phyloP scores from a whole-genome alignment of 2,888 invertebrate genomes.

The Folsomia candida region DNA sequence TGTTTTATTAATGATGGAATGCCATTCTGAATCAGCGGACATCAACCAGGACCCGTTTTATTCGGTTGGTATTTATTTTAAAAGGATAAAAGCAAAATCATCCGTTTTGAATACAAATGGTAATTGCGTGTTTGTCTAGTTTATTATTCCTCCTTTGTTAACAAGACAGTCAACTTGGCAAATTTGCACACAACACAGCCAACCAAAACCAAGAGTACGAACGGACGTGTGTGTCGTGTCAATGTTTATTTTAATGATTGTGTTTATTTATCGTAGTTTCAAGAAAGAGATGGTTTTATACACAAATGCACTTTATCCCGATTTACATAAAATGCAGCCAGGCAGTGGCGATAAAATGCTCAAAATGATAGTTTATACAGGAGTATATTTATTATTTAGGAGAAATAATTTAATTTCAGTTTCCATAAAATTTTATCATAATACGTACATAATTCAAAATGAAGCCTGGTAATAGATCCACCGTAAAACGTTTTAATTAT shows the following conservation, averaged over 20 bases:
- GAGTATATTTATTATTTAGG: no score
- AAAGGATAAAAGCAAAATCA: background rate
- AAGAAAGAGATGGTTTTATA: background rate
- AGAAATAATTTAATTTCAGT: no score
- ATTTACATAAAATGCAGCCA: no score
- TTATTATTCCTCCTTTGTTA: background rate
- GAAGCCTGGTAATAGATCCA: no score
- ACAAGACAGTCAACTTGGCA: background rate
- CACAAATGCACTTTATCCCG: background rate
- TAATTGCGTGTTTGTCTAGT: no score
- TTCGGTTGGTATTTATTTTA: background rate
- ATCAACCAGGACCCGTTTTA: background rate
- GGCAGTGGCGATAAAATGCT: no score
- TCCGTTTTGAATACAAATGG: background rate
- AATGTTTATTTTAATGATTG: background rate
- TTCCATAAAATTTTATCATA: no score
- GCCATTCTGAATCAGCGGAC: background rate
- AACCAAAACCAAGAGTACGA: no score
- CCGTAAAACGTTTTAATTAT: no score
- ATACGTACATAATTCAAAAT: no score
- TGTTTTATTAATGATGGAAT: background rate
- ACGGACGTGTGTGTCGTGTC: background rate
- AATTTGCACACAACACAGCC: background rate
- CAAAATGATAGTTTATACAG: no score
- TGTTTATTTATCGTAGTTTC: background rate